Evolutionary conservation across 2,113 vertebrate genomes (phyloP).

Genomic region (Myotis yumanensis): DNA sequence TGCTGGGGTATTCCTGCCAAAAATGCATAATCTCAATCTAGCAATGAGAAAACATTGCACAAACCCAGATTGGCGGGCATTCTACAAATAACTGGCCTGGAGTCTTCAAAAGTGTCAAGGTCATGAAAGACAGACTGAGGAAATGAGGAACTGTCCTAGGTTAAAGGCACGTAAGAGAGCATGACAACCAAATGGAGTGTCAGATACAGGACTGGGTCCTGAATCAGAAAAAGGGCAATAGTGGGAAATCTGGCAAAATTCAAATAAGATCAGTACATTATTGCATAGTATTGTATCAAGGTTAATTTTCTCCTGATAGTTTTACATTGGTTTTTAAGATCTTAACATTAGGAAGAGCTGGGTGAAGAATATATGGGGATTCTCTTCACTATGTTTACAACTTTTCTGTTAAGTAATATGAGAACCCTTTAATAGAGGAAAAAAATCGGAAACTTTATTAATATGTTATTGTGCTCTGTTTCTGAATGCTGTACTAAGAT

Average conservation of each 20-base stretch:
- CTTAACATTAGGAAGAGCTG: background rate
- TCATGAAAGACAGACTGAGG: background rate
- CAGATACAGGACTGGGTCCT: background rate
- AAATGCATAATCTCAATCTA: background rate
- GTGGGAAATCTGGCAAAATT: background rate
- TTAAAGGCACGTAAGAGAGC: background rate
- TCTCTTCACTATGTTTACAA: background rate
- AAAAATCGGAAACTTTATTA: background rate
- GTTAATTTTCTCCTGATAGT: background rate
- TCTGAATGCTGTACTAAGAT: background rate
- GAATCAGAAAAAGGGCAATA: background rate
- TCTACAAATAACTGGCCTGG: background rate
- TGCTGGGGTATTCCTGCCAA: background rate
- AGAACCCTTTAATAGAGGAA: background rate
- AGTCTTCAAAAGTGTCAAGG: background rate
- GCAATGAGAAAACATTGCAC: background rate
- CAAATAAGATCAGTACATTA: background rate
- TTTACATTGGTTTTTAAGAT: background rate
- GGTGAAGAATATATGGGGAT: background rate
- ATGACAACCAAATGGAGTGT: background rate
- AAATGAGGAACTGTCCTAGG: background rate
- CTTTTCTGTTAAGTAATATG: background rate
- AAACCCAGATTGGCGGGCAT: background rate
- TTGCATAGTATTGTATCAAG: background rate
- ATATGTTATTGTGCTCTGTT: background rate